These are phyloP conservation scores for Notocelia uddmanniana DNA, from an alignment of 2,888 invertebrate species.

Conservation along the genomic window DNA sequence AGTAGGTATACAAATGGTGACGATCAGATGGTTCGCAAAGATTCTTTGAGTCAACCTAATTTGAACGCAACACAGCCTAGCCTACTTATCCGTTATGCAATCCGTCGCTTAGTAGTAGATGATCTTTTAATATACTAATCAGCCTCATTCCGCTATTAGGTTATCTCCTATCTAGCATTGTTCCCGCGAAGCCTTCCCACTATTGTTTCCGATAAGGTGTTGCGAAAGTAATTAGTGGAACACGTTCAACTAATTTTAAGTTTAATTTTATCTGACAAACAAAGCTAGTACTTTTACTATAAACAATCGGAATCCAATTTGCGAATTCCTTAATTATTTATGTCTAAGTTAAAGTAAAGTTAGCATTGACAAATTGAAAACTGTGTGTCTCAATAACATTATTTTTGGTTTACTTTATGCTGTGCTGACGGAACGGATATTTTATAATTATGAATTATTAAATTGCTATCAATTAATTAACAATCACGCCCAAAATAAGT, in stretches of 20 bases:
- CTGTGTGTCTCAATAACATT: too few relatives aligned
- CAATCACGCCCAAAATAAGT: background rate
- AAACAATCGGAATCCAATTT: too few relatives aligned
- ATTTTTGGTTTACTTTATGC: too few relatives aligned
- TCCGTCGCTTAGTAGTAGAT: slow-evolving; percentile 31
- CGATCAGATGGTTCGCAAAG: background rate
- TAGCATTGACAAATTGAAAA: too few relatives aligned
- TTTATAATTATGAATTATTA: too few relatives aligned
- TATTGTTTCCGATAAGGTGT: slow-evolving; percentile 30
- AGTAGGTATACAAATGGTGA: background rate
- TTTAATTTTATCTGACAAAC: background rate
- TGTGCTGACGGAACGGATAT: too few relatives aligned
- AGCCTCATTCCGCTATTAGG: slow-evolving; percentile 39
- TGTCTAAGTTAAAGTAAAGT: too few relatives aligned
- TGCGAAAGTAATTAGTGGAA: slow-evolving; percentile 38
- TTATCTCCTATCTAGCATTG: slow-evolving; percentile 40
- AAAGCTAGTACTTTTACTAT: too few relatives aligned
- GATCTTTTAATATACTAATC: slow-evolving; percentile 30
- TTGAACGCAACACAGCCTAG: slow-evolving; percentile 1
- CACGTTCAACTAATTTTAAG: slow-evolving; percentile 21
- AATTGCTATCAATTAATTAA: background rate
- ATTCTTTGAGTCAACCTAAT: slow-evolving; percentile 1
- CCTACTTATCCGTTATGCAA: slow-evolving; percentile 29
- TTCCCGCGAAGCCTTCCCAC: slow-evolving; percentile 36
- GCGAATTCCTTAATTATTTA: too few relatives aligned